Conservation (phyloP, 2,888 invertebrate genomes). For the Cerastis rubricosa region DNA sequence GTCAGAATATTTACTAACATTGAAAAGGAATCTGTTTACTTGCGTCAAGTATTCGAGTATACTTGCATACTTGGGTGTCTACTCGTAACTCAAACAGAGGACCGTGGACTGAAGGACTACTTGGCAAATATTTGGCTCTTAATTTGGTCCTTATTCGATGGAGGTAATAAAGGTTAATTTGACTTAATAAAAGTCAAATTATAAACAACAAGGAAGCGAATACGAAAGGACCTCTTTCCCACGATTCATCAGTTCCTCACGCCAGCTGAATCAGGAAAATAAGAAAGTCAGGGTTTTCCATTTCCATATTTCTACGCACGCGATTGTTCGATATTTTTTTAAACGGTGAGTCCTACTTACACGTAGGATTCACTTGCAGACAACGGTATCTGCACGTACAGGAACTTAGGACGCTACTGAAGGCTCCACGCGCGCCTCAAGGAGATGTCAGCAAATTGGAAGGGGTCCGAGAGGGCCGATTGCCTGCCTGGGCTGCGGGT, state of each 20-base stretch:
- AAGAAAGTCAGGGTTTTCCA: neutral
- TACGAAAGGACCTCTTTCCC: neutral
- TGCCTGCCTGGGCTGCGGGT: too few relatives aligned
- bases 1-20: constrained; percentile 35
- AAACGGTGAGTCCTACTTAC: neutral
- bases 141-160: neutral
- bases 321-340: neutral
- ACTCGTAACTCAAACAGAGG: neutral
- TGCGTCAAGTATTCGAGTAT: neutral
- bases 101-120: neutral
- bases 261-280: neutral
- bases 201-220: neutral
- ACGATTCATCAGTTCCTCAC: neutral
- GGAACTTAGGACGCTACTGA: neutral
- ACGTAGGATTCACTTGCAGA: too few relatives aligned
- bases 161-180: too few relatives aligned
- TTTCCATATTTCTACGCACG: neutral
- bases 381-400: neutral
- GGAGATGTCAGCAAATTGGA: too few relatives aligned
- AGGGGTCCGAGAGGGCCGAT: too few relatives aligned
- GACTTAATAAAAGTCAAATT: neutral
- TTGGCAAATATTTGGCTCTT: neutral
- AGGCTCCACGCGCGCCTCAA: too few relatives aligned
- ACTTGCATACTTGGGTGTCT: neutral
- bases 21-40: constrained; percentile 15